A percentile compares a stretch with the other conserved stretches of the same genome.
Evolutionary conservation across 2,888 invertebrate species (phyloP).

Genomic region (Pandemis heparana): DNA sequence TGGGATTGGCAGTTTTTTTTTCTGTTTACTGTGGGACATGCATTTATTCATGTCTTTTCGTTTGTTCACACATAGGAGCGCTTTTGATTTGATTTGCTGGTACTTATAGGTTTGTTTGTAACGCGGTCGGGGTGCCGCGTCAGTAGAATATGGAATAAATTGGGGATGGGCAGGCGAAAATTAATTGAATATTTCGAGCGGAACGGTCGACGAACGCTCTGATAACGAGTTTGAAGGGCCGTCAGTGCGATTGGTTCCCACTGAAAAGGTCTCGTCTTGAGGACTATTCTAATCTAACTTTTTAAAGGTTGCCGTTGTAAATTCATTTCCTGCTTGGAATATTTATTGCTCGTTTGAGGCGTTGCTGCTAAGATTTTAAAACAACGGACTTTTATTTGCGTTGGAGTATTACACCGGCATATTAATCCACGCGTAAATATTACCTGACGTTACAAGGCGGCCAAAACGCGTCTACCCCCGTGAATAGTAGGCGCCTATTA

Average conservation of each 20-base stretch:
- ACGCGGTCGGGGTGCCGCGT: neutral
- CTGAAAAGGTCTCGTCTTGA: conserved; percentile 5
- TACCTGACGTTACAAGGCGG: conserved; percentile 7
- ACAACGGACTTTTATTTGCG: conserved; percentile 1
- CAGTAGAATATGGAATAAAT: conserved; percentile 5
- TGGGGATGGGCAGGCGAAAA: conserved; percentile 11
- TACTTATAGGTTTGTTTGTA: conserved; percentile 1
- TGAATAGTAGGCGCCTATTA: neutral
- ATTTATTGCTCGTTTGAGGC: neutral
- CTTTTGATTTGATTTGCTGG: neutral
- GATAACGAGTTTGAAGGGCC: conserved; percentile 22
- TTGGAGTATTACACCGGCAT: neutral
- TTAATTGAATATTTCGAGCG: conserved; percentile 26
- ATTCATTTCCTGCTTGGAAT: neutral
- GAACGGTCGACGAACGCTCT: conserved; percentile 5
- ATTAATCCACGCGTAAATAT: conserved; percentile 18
- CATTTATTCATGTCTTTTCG: conserved; percentile 30
- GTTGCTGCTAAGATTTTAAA: neutral
- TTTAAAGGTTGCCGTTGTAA: neutral
- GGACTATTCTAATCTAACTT: conserved; percentile 23
- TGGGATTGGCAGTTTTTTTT: conserved; percentile 12
- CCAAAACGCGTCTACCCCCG: conserved; percentile 15
- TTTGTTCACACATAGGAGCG: conserved; percentile 1
- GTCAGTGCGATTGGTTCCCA: conserved; percentile 13
- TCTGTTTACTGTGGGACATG: conserved; percentile 6